Base-by-base conservation (phyloP, 1,140 invertebrate species). In the Cardiocondyla obscurior region DNA sequence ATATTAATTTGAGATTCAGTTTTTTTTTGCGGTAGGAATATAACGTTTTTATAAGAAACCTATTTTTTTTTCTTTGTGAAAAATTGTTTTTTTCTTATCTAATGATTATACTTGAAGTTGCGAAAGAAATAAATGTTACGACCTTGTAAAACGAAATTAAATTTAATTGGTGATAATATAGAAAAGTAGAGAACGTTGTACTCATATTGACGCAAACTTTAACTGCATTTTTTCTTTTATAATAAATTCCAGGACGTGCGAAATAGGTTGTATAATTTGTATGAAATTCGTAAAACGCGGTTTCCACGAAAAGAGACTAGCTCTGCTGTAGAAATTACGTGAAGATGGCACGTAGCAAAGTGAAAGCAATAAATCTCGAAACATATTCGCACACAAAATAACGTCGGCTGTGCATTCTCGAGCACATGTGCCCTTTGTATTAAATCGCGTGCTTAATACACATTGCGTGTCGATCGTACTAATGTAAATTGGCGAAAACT, bases 321-420 rank as follows among this genome's bases (percentile, higher is more conserved):
- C 16, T 28, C 14, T 67, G 28, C 16, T 46, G 39, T 44, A 72
- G 30, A 33, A 53, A 72, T 22, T 72, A 22, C 22, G 49, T 55
- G 33, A 12, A 22, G 30, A 55, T 36, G 49, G 19, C 49, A 53
- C 49, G 30, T 30, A 36, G 14, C 33, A 16, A 25, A 72, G 67
- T 72, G 67, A 72, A 55, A 72, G 67, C 67, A 22, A 72, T 55
- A 72, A 72, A 72, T 72, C 49, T 1, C 30, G 33, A 55, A 72
- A 39, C 30, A 72, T 25, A 19, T 30, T 72, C 49, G 19, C 33
- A 53, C 19, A 22, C 22, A 10, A 55, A 22, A 36, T 55, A 72
- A 55, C 14, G 65, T 69, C 44, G 25, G 7, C 28, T 0, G 14
- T 6, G 14, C 67, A 4, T 55, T 55, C 49, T 36, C n/a, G 67